Base-by-base conservation (phyloP, 2,888 invertebrate species). In the Allophyes oxyacanthae region DNA sequence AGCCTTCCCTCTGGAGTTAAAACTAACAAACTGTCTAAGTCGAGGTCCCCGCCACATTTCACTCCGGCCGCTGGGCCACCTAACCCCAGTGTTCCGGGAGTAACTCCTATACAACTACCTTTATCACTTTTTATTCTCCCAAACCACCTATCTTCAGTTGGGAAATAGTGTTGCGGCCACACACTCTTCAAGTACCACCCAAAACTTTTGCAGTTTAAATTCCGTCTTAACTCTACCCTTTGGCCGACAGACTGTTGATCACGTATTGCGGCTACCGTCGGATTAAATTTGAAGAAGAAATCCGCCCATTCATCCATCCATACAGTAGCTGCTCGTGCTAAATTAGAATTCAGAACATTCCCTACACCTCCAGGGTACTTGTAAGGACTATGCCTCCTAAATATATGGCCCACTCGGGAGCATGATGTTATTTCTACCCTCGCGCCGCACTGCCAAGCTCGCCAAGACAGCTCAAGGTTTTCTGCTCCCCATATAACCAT, bases 241-340 rank as follows among this genome's bases (percentile, higher is more conserved):
- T 95, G 92, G 0, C 91, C 92, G 0, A 96, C 94, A 56, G 95
- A 91, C 74, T 97, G 96, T 51, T 95, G 92, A 44, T 95, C 95
- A 25, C 95, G 94, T 48, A 87, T 85, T 0, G 88, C 82, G 0
- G 95, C 95, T 0, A 97, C 95, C 34, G 96, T 95, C 71, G 95
- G 96, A 82, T 98, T 98, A 75, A 98, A 97, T 83, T 97, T 97
- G 85, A 98, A 98, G 82, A 96, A 98, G 87, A 99, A 98, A 64
- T 97, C 96, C 9, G 97, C 97, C 97, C 99, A 99, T 52, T 99
- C 97, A 83, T 99, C 99, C 97, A 99, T 98, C 99, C 99, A 99
- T 0, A 99, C 99, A 1, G 97, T 95, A 0, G 99, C 99, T 0
- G 98, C 99, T 56, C 99, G 94, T 0, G 98, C 98, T 32, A 99